Evolutionary conservation across 2,888 invertebrate species (phyloP), one percentile per base, ranked within the genome.

Genomic region (Epinotia bilunana): DNA sequence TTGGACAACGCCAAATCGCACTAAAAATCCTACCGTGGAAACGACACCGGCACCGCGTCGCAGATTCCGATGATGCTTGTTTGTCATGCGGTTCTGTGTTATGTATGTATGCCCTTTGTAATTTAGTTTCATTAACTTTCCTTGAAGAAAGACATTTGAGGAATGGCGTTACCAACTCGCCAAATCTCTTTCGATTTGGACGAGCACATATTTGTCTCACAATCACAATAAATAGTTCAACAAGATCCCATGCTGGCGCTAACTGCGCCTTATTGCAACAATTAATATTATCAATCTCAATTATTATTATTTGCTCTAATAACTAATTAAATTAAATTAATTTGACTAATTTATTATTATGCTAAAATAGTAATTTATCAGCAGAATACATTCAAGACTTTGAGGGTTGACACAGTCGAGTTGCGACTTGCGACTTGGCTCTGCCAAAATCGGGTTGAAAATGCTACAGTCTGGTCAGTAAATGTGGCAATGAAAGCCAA

Each of bases 321-420:
- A 79, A 81, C 86, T 85, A 82, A 74, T 78, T 82, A 79, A 80
- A 81, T 85, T 83, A 86, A 86, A 83, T 87, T 86, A 85, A 84
- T 83, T 90, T 91, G 91, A 91, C 92, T 91, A 91, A 87, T 86
- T 86, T 86, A 90, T 87, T 91, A 91, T 89, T 90, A 90, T 87
- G 88, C 87, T 90, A 89, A 82, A 82, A 83, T 83, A 83, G 80
- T 76, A 77, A 78, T 82, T 80, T 80, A 79, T 80, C 81, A 81
- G 78, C 65, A 72, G 65, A 65, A 74, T 64, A 71, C 53, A 71
- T 71, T 64, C 70, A 23, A 53, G 65, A 64, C 12, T 28, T 49
- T 65, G 11, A 49, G 49, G 23, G 49, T 23, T 23, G 20, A 64
- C 46, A 49, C 3, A 64, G 13, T n/a, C n/a, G 1, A 64, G 49